phyloP scores from a whole-genome alignment of 2,888 invertebrate species.

The Dioctria rufipes region DNA sequence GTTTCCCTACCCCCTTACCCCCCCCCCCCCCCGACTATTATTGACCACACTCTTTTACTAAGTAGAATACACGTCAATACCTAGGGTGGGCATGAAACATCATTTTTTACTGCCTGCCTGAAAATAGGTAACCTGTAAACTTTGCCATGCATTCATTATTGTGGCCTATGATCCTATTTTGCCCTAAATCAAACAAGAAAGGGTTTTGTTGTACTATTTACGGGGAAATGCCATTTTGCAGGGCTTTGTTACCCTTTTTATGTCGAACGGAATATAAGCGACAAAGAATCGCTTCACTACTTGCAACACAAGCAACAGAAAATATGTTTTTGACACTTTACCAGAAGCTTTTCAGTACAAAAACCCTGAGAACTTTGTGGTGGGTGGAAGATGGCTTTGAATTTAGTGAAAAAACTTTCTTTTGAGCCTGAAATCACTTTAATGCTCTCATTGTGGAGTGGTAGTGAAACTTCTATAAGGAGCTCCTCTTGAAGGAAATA shows the following conservation, averaged over 20 bases:
- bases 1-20: too few species aligned
- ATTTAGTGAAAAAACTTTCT: slow-evolving; percentile 41
- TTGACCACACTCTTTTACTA: not conserved
- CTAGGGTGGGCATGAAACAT: not conserved
- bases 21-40: not conserved
- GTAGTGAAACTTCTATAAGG: slow-evolving; percentile 20
- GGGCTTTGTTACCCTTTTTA: slow-evolving; percentile 32
- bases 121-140: not conserved
- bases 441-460: slow-evolving; percentile 30
- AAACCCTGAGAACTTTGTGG: not conserved
- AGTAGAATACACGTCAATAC: not conserved
- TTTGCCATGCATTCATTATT: slow-evolving; percentile 2
- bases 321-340: slow-evolving; percentile 46
- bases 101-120: not conserved
- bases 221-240: slow-evolving; percentile 7
- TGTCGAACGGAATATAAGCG: slow-evolving; percentile 28
- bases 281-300: slow-evolving; percentile 2
- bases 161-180: slow-evolving; percentile 8
- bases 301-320: not conserved
- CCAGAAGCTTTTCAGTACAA: slow-evolving; percentile 22
- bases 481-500: slow-evolving; percentile 15
- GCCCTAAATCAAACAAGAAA: slow-evolving; percentile 21
- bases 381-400: slow-evolving; percentile 24
- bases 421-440: slow-evolving; percentile 38
- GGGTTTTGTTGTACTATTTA: not conserved